Evolutionary conservation across 2,888 invertebrate species (phyloP), one percentile per base, ranked within the genome.

Genomic region (Aleiodes leptofemur): DNA sequence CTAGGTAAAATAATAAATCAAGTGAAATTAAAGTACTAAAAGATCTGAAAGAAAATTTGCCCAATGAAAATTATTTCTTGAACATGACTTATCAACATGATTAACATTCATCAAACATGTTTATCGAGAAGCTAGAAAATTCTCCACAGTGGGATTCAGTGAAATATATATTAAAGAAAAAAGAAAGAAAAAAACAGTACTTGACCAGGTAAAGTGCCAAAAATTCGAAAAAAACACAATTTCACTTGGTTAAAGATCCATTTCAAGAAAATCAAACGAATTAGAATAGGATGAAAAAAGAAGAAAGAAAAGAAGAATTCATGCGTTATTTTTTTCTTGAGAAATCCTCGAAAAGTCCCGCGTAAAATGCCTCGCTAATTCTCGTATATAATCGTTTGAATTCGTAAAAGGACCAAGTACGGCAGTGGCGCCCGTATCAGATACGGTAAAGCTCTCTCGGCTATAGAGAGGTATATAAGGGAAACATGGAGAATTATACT

Each of bases 1-100:
- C 80, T 88, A 82, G 89, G 88, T 89, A 87, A 88, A 50, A 68
- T 64, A 0, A 53, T 53, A 14, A 53, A 14, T 53, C 53, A 53
- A 11, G 16, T 14, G 8, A 7, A 55, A 16, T 55, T 55, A 14
- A 14, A 14, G 14, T 55, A 23, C 23, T 23, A 16, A 14, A 3
- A 55, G 14, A n/a, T 7, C 3, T 14, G n/a, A 55, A 51, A 55
- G 55, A 8, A 53, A 53, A 53, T 14, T 53, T 11, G 13, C 4
- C 14, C 53, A 53, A 53, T 9, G n/a, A 14, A 2, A 14, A 14
- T 13, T 38, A 38, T 38, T 38, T 38, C 0, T 38, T 38, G 0
- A 38, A 38, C 38, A 38, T 38, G 8, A 38, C 3, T 38, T 5
- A 38, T 38, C 6, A 38, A 8, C 5, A 23, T 23, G 1, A 38